phyloP scores from a whole-genome alignment of 2,797 vertebrate species.

The Agapornis canus region DNA sequence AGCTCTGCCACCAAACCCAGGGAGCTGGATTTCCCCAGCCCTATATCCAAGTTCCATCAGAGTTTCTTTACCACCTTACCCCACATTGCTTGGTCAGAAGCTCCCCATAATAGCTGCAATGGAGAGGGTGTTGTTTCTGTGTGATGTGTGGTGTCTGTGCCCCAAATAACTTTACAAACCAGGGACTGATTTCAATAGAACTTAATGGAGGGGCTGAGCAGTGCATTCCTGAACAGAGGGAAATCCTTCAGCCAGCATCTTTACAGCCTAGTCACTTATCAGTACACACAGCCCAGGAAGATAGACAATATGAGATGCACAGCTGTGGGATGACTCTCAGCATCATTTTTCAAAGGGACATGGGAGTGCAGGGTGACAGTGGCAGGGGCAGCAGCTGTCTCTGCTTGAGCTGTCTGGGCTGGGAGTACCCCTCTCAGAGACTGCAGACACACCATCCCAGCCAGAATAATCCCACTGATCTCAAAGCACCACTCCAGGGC shows the following conservation, averaged over 20 bases:
- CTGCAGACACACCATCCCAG: neutral
- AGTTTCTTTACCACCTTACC: neutral
- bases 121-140: neutral
- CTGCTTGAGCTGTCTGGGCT: neutral
- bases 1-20: neutral
- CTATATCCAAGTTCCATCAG: neutral
- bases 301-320: neutral
- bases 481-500: neutral
- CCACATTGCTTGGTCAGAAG: rapidly evolving
- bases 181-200: neutral
- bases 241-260: neutral
- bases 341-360: neutral
- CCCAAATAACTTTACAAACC: neutral
- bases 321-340: neutral
- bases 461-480: neutral
- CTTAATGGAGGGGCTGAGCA: rapidly evolving
- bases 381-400: neutral
- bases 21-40: neutral
- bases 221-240: neutral
- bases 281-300: neutral
- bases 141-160: rapidly evolving
- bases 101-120: rapidly evolving
- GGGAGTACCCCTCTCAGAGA: neutral
- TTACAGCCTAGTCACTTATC: neutral
- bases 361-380: rapidly evolving